A percentile compares a stretch with the other conserved stretches of the same genome.
Conservation (phyloP, 2,888 invertebrate genomes). For the Callinectes sapidus region DNA sequence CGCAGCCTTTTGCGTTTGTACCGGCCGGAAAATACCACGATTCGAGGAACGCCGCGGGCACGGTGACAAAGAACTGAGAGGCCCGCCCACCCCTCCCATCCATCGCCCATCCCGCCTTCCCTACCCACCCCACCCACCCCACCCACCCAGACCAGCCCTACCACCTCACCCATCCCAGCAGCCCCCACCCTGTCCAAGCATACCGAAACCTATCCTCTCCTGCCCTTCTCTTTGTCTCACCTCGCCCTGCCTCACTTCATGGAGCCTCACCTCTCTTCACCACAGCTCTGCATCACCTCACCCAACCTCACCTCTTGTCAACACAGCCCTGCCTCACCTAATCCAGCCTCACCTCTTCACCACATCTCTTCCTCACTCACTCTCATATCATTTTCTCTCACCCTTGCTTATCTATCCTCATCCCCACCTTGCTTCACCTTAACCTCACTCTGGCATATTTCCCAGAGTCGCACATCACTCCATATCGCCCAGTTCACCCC, state of each 20-base stretch:
- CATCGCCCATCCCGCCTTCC: not conserved
- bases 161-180: not conserved
- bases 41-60: not conserved
- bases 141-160: not conserved
- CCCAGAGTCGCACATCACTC: not conserved
- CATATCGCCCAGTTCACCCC: not conserved
- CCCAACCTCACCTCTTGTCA: not conserved
- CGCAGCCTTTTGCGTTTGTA: not conserved
- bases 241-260: not conserved
- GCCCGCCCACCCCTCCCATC: not conserved
- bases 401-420: not conserved
- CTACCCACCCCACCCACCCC: too few species aligned
- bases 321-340: not conserved
- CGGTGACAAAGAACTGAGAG: not conserved
- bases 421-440: not conserved
- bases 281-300: not conserved
- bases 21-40: not conserved
- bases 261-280: not conserved
- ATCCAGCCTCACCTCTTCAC: not conserved
- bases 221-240: not conserved
- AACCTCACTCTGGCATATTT: too few species aligned
- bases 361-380: not conserved
- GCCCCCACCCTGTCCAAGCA: not conserved
- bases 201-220: not conserved
- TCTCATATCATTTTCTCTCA: not conserved